Base-by-base conservation (phyloP, 2,888 invertebrate species). In the Phalera bucephala region DNA sequence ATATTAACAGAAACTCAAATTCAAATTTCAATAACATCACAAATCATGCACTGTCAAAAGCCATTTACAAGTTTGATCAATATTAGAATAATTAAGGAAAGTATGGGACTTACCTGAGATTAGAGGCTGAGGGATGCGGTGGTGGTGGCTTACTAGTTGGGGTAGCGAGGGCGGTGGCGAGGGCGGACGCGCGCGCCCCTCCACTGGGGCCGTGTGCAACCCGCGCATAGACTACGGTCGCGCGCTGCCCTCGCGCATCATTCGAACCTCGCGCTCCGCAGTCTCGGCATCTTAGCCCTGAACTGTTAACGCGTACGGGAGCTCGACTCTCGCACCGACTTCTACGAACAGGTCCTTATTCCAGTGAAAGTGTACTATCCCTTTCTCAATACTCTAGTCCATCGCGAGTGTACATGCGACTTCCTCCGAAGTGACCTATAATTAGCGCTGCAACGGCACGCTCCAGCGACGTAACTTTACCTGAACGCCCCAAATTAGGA, bases 401-500 rank as follows among this genome's bases (percentile, higher is more conserved):
- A 72, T 63, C 83, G 80, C 77, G 80, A 79, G 89, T 86, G 87
- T 71, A 68, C 72, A 71, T 62, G 67, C 68, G 72, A 71, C 76
- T 78, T 69, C 77, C 72, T 78, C 73, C 74, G 67, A 76, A 78
- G 80, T 74, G 58, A 61, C 67, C 82, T 89, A 89, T 83, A 75
- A 79, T 76, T 87, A 87, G 83, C 73, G 66, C 65, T 85, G 84
- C 83, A 86, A 66, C 68, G 49, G 59, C 67, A 63, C 72, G 66
- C 80, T 88, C 85, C 86, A 86, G 83, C 72, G 45, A 63, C 69
- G 89, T 87, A 87, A 88, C 83, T 86, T 88, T 88, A 89, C 90
- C 89, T 89, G 89, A 75, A 84, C 81, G 75, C 69, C 77, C 90
- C 87, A 90, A 91, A 91, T 91, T 91, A 91, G 91, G 91, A 74